Percentiles rank a stretch among this genome's conserved stretches.
Conservation (phyloP, 2,113 vertebrate genomes). For the Microcebus tavaratra region DNA sequence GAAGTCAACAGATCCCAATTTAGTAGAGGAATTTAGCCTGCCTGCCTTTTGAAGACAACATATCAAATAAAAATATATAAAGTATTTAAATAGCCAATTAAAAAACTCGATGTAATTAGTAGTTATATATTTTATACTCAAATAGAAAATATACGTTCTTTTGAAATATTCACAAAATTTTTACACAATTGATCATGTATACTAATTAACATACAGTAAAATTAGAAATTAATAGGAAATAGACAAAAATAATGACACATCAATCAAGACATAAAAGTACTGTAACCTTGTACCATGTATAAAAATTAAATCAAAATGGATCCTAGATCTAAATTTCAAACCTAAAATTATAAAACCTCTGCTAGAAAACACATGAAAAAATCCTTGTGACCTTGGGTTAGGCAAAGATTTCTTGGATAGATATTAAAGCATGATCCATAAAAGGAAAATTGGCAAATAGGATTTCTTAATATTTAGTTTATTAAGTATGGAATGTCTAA, state of each 20-base stretch:
- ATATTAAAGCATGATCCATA: not conserved
- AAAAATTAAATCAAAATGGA: not conserved
- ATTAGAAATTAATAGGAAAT: conserved; percentile 12
- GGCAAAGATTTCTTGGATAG: not conserved
- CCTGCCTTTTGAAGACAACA: not conserved
- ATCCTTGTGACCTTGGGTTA: not conserved
- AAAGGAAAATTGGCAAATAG: not conserved
- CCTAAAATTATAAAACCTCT: not conserved
- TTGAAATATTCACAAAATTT: conserved; percentile 6
- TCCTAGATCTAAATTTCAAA: not conserved
- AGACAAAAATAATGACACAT: not conserved
- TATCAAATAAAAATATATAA: not conserved
- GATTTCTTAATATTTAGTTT: not conserved
- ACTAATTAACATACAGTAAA: conserved; percentile 19
- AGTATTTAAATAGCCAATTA: conserved; percentile 2
- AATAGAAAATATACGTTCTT: not conserved
- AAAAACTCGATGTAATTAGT: not conserved
- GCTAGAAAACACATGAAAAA: not conserved
- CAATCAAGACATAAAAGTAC: not conserved
- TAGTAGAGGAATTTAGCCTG: not conserved
- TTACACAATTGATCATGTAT: not conserved
- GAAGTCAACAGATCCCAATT: not conserved
- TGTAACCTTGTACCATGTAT: not conserved
- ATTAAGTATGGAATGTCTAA: too few relatives aligned
- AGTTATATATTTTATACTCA: not conserved